A percentile compares a stretch with the other conserved stretches of the same genome.
phyloP scores from a whole-genome alignment of 2,797 vertebrate species.

The Leptoclinus maculatus region DNA sequence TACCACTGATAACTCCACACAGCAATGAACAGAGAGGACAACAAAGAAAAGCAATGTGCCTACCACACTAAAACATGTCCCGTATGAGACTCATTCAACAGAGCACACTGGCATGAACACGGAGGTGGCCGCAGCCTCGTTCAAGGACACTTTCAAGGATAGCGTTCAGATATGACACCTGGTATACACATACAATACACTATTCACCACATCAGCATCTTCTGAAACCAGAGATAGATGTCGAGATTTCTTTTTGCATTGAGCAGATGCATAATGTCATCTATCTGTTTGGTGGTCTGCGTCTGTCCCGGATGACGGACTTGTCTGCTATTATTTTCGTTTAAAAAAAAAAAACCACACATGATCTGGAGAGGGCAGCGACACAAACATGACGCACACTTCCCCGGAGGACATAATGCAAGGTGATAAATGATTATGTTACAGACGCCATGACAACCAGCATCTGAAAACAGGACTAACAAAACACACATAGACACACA shows the following conservation, averaged over 20 bases:
- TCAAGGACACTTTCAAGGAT: background rate
- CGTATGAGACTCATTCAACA: background rate
- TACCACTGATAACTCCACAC: background rate
- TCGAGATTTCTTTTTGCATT: background rate
- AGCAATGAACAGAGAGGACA: background rate
- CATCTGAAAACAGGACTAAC: constrained; percentile 26
- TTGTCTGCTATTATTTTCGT: background rate
- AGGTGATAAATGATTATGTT: constrained; percentile 33
- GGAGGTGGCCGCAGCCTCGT: background rate
- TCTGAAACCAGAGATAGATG: background rate
- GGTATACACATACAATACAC: background rate
- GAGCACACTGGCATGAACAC: background rate
- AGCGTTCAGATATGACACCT: background rate
- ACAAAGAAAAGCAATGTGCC: background rate
- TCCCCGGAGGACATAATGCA: constrained; percentile 15
- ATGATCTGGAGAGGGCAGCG: background rate
- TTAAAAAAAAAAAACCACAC: background rate
- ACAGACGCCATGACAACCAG: constrained; percentile 24
- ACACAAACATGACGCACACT: constrained; percentile 13
- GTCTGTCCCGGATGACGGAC: background rate
- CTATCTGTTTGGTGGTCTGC: constrained; percentile 1
- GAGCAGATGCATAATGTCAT: background rate
- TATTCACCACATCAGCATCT: background rate
- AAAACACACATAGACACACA: background rate
- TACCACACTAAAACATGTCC: background rate